These are phyloP conservation scores for Melanchra persicariae DNA, from an alignment of 2,888 invertebrate species.

Conservation along the genomic window DNA sequence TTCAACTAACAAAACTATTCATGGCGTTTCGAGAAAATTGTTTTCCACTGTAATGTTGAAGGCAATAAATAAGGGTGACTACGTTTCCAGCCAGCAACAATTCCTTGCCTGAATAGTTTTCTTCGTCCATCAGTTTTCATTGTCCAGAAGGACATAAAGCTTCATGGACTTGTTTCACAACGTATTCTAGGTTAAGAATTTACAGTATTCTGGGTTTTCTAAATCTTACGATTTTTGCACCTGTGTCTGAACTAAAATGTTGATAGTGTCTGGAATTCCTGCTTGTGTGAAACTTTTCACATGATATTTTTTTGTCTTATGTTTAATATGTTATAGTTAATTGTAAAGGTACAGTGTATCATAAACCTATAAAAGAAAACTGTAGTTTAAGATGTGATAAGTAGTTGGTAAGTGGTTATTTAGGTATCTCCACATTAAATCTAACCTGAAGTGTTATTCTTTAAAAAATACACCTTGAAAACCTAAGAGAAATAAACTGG, in stretches of 20 bases:
- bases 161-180: slow-evolving; percentile 1
- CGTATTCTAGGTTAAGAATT: neutral
- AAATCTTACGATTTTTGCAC: neutral
- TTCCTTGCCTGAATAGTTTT: slow-evolving; percentile 29
- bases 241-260: neutral
- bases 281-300: neutral
- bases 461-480: no score
- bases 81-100: slow-evolving; percentile 25
- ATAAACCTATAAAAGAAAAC: no score
- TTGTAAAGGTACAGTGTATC: no score
- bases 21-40: slow-evolving; percentile 30
- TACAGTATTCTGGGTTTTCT: neutral
- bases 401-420: no score
- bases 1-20: slow-evolving; percentile 51
- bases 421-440: no score
- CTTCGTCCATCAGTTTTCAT: slow-evolving; percentile 44
- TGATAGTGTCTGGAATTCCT: neutral
- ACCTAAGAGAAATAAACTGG: no score
- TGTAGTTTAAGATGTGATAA: no score
- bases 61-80: slow-evolving; percentile 40
- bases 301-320: neutral
- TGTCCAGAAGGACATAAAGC: slow-evolving; percentile 22
- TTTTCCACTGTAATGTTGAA: slow-evolving; percentile 17
- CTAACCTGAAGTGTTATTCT: no score
- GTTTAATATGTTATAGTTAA: no score